Percentiles rank a stretch among this genome's conserved stretches.
phyloP scores from a whole-genome alignment of 92 coral and sea anemone genomes.

The Epizoanthus rinbou region DNA sequence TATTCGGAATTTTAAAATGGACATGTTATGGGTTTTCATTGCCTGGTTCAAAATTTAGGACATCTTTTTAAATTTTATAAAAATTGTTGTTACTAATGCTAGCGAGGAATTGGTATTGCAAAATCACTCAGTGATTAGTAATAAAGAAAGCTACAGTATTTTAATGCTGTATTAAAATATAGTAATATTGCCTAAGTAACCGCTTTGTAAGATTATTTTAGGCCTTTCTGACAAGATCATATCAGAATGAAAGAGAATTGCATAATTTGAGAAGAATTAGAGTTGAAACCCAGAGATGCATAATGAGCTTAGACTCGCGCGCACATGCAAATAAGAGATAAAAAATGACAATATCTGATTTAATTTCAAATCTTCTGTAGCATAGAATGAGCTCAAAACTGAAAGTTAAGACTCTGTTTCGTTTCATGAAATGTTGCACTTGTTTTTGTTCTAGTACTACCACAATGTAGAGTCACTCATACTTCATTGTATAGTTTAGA shows the following conservation, averaged over 20 bases:
- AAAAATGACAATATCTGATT: background rate
- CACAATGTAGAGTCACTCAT: background rate
- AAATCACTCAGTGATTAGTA: too few relatives aligned
- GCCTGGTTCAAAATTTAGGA: too few relatives aligned
- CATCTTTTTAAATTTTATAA: too few relatives aligned
- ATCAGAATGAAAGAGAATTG: background rate
- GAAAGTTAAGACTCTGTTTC: too few relatives aligned
- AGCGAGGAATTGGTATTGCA: too few relatives aligned
- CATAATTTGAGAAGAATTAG: background rate
- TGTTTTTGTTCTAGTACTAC: background rate
- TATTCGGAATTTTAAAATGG: too few relatives aligned
- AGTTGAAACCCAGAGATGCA: background rate
- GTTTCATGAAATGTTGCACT: background rate
- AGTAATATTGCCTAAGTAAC: slow-evolving; percentile 5
- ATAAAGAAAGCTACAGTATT: too few relatives aligned
- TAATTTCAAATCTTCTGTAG: background rate
- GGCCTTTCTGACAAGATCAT: background rate
- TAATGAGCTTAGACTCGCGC: background rate
- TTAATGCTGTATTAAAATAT: background rate
- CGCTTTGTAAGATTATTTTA: background rate
- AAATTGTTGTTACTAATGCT: too few relatives aligned
- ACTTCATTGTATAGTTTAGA: background rate
- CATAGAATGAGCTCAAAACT: background rate
- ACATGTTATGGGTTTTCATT: too few relatives aligned
- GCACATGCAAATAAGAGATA: background rate